Base-by-base conservation (phyloP, 1,140 invertebrate species). In the Chionoecetes opilio region DNA sequence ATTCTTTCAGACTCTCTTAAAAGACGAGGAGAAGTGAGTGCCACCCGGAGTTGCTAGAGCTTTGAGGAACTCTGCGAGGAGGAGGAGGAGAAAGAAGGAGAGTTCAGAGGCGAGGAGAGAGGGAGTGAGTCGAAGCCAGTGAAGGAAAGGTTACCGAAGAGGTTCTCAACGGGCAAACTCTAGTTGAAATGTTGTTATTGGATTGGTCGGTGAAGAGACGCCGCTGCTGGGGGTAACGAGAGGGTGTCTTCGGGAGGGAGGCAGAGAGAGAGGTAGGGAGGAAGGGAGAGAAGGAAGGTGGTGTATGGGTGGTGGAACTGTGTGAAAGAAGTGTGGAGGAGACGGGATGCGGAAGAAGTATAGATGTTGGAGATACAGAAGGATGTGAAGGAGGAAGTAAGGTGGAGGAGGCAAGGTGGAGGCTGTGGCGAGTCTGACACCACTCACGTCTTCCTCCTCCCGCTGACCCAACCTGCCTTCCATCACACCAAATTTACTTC, bases 141-240 rank as follows among this genome's bases (percentile, higher is more conserved):
- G 63, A 75, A 75, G 63, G 63, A 75, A 75, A 75, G 63, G 63
- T 75, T 75, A 75, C 63, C 63, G 63, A 75, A 75, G 63, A 75
- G 63, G 63, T 75, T 75, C 21, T 75, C 63, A 75, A 75, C 63
- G 63, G 63, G 63, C 63, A 75, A 75, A 75, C 63, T 75, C 63
- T 26, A 75, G 21, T 75, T 75, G 63, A 75, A 75, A 75, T 75
- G 63, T 75, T 75, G 63, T 75, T 75, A 75, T 75, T 75, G 63
- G 63, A 75, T 75, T 75, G 63, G 63, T 75, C 63, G 63, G 63
- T 75, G 63, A 26, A 75, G 1, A n/a, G 63, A 75, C 63, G 21
- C n/a, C 63, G 63, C 63, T 75, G 63, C n/a, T n/a, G n/a, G n/a
- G n/a, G n/a, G n/a, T n/a, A n/a, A n/a, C n/a, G n/a, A n/a, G n/a